These are phyloP conservation scores for Drosophila mimica DNA, from an alignment of 2,888 invertebrate genomes.

Conservation along the genomic window DNA sequence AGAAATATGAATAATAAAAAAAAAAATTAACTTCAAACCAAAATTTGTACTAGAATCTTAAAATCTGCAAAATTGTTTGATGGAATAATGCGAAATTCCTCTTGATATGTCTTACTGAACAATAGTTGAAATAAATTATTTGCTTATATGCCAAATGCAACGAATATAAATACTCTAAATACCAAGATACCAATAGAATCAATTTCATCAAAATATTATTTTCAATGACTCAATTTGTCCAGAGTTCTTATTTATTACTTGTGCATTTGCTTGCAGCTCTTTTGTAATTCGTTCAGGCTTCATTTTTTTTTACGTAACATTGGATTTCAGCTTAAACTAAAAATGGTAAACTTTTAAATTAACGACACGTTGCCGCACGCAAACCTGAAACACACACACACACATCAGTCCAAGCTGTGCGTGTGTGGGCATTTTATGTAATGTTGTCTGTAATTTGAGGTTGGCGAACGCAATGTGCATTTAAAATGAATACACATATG, in stretches of 20 bases:
- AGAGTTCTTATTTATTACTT: background rate
- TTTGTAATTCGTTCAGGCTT: slow-evolving; percentile 42
- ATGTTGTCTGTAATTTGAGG: slow-evolving; percentile 74
- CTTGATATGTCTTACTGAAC: background rate
- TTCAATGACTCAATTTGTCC: background rate
- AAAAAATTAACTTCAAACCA: background rate
- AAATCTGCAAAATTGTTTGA: background rate
- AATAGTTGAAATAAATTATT: background rate
- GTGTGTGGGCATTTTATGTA: slow-evolving; percentile 61
- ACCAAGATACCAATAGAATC: background rate
- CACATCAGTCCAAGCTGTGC: slow-evolving; percentile 21
- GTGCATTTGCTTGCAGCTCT: background rate
- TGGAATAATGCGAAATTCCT: background rate
- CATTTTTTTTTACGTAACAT: slow-evolving; percentile 21
- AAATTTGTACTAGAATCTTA: background rate
- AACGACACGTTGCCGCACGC: slow-evolving; percentile 35
- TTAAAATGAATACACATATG: slow-evolving; percentile 58
- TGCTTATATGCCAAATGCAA: background rate
- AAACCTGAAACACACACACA: slow-evolving; percentile 33
- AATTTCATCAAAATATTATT: no score
- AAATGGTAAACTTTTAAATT: slow-evolving; percentile 72
- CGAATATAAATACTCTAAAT: background rate
- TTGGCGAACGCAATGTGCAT: slow-evolving; percentile 70
- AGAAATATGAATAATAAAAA: background rate
- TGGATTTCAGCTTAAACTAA: slow-evolving; percentile 61